Base-by-base conservation (phyloP, 2,113 vertebrate genomes). In the Charina bottae region DNA sequence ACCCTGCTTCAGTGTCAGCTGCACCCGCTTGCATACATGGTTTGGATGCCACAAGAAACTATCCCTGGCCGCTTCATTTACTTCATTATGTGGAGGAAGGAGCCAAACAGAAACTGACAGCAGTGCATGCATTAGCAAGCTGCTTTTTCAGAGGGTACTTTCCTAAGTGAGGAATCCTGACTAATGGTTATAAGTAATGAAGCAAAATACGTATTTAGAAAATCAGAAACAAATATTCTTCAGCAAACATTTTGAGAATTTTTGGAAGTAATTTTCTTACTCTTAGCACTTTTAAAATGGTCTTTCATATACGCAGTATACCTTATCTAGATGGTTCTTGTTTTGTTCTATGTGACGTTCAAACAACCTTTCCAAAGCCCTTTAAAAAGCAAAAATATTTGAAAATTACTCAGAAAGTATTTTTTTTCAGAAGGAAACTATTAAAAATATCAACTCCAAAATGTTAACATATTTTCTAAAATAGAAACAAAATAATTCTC, bases 261-360 rank as follows among this genome's bases (percentile, higher is more conserved):
- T 15, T 0, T 4, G 23, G 89, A 88, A 93, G 56, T 54, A 33
- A 37, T 13, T 58, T n/a, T 8, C 49, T 49, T 15, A 11, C 10
- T 21, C 7, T 72, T 89, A 68, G 9, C 91, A 26, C 37, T 84
- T 33, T 72, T 46, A 0, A 89, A 37, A 60, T 85, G 17, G 21
- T 26, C n/a, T 54, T 90, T 95, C 23, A 58, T 87, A 93, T 42
- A 87, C 90, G 94, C 93, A 24, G 96, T 97, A 89, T 94, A 98
- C 98, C 98, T 98, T 98, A 91, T 98, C 95, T 95, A 98, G 93
- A 90, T 4, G 95, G 89, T 97, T 89, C 93, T 96, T 97, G 90
- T 98, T 98, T 97, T 97, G 96, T 92, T 96, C 90, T 92, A 98
- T 91, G 13, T 98, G 96, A 88, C 95, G 96, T 86, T 98, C 97